These are phyloP conservation scores for Pelagia noctiluca DNA, from an alignment of 30 jellyfish, hydroid and myxozoan species.

Conservation along the genomic window DNA sequence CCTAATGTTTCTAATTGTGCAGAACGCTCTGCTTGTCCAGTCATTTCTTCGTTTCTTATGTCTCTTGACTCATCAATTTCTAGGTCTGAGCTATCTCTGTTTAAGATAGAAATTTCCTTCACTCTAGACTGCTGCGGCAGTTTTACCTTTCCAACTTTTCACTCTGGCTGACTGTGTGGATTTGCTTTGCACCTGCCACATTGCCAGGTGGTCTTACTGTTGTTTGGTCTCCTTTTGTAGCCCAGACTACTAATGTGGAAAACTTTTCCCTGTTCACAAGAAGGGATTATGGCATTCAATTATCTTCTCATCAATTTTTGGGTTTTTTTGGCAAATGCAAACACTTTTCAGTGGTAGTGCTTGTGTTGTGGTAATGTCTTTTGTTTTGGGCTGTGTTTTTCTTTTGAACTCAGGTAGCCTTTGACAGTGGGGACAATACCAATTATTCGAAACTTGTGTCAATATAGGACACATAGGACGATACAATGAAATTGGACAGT, in stretches of 20 bases:
- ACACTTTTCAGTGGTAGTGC: conserved; percentile 54
- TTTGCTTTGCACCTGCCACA: conserved; percentile 59
- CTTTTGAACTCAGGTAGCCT: conserved; percentile 57
- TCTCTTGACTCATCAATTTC: conserved; percentile 41
- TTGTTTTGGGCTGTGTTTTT: conserved; percentile 53
- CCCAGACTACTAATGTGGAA: conserved; percentile 60
- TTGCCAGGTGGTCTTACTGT: conserved; percentile 65
- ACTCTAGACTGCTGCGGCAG: conserved; percentile 59
- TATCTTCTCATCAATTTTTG: conserved; percentile 51
- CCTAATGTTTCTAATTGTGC: conserved; percentile 30
- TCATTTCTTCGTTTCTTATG: conserved; percentile 20
- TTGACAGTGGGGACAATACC: conserved; percentile 70
- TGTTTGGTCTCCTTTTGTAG: conserved; percentile 57
- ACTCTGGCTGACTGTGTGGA: conserved; percentile 39
- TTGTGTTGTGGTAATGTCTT: conserved; percentile 42
- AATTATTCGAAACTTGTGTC: conserved; percentile 46
- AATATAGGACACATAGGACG: conserved; percentile 57
- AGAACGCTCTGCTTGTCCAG: conserved; percentile 55
- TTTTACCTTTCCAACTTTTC: conserved; percentile 33
- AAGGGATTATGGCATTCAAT: conserved; percentile 58
- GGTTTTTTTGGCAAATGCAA: conserved; percentile 58
- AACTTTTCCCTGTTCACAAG: conserved; percentile 50
- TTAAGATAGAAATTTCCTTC: conserved; percentile 49
- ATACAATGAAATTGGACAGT: conserved; percentile 54
- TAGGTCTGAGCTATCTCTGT: conserved; percentile 47